Conservation (phyloP, 2,113 vertebrate genomes). For the Tetraodon nigroviridis region DNA sequence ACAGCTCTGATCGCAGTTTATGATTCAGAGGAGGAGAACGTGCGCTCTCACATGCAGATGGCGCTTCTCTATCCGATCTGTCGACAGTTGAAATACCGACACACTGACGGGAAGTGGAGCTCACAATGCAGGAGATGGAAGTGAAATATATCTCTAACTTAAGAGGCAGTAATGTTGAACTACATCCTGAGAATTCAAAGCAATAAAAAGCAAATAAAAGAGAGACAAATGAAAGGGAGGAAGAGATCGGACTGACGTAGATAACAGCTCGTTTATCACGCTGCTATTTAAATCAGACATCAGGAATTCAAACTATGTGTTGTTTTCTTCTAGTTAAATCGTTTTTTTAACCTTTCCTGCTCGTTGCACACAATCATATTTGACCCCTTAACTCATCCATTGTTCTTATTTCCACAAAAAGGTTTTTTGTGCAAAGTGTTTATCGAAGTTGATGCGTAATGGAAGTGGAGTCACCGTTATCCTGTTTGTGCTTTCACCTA, state of each 20-base stretch:
- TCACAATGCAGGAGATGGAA: too few relatives aligned
- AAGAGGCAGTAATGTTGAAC: too few relatives aligned
- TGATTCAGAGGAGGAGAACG: too few relatives aligned
- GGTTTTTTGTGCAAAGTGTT: constrained; percentile 14
- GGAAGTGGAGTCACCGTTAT: constrained; percentile 29
- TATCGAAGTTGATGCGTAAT: constrained; percentile 15
- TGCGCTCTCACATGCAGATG: too few relatives aligned
- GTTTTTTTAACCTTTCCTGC: neutral
- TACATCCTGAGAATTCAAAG: too few relatives aligned
- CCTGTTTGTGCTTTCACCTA: constrained; percentile 20
- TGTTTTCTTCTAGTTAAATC: neutral
- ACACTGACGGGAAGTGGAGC: too few relatives aligned
- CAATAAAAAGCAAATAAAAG: too few relatives aligned
- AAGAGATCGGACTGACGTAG: constrained; percentile 33
- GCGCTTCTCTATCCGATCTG: too few relatives aligned
- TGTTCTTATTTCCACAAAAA: constrained; percentile 10
- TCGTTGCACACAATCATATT: constrained; percentile 3
- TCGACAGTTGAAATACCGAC: too few relatives aligned
- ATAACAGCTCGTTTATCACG: constrained; percentile 22
- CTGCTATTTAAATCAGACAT: constrained; percentile 6
- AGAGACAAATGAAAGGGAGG: neutral
- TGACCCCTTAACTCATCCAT: constrained; percentile 7
- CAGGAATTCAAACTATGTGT: constrained; percentile 35
- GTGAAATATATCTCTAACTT: too few relatives aligned
- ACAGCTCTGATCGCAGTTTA: too few relatives aligned